Evolutionary conservation across 2,113 vertebrate genomes (phyloP), one percentile per base, ranked within the genome.

Genomic region (Syrmaticus mikado): DNA sequence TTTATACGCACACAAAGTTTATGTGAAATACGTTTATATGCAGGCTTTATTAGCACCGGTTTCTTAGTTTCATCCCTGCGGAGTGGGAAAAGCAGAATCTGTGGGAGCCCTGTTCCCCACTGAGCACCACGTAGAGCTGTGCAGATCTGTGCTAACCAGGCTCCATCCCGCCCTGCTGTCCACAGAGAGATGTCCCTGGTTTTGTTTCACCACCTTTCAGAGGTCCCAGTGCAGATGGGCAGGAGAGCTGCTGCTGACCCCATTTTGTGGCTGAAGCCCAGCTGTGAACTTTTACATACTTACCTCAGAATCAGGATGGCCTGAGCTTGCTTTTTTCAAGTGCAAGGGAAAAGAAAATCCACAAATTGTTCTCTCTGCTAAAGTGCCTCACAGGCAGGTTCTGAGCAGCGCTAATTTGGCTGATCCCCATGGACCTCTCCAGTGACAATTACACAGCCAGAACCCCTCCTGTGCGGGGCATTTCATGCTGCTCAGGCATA

Each of bases 91-190:
- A 17, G 27, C 3, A 1, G 2, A 65, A 18, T 46, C 13, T 19
- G 41, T 2, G 2, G 0, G 10, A 79, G 48, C 18, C 36, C 13
- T 0, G 0, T 1, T n/a, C 25, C 27, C 20, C 4, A 2, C 22
- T 20, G 16, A 32, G 38, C 10, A 1, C 13, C 27, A 13, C 2
- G 19, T 40, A 76, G 60, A 71, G 22, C 57, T 43, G 45, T 30
- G 6, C 11, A 2, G 1, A 28, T 18, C 45, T 0, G 0, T 4
- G 22, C 8, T 40, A n/a, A 32, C 60, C 13, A 10, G 43, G 38
- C 16, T 74, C 55, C 57, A 8, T 68, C 62, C 72, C 38, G 21
- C 27, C 3, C 53, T 19, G 5, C 3, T 5, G 16, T 10, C 55
- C 66, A 25, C 34, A 71, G n/a, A 36, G 28, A 48, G 52, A 10